A percentile compares a stretch with the other conserved stretches of the same genome.
Evolutionary conservation across 1,140 invertebrate species (phyloP).

Genomic region (Aphelenchoides fujianensis): DNA sequence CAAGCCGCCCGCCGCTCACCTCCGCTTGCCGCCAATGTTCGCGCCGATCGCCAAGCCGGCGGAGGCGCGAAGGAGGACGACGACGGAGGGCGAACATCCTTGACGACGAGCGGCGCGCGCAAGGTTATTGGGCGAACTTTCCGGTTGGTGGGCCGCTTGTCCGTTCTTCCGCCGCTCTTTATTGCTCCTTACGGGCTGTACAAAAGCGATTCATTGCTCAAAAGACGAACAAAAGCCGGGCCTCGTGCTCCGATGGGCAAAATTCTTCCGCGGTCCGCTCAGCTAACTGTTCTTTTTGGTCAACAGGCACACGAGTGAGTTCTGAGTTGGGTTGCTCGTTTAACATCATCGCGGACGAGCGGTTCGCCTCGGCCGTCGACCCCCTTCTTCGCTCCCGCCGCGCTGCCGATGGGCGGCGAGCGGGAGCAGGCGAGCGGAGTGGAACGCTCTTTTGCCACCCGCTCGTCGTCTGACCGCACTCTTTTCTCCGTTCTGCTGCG

Average conservation of each 20-base stretch:
- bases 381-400: not conserved
- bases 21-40: no score
- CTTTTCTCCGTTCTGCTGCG: no score
- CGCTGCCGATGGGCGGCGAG: not conserved
- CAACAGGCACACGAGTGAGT: not conserved
- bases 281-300: not conserved
- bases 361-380: not conserved
- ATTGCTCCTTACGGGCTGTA: no score
- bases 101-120: no score
- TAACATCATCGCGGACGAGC: not conserved
- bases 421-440: not conserved
- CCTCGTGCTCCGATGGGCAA: not conserved
- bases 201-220: no score
- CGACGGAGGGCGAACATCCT: not conserved
- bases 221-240: not conserved
- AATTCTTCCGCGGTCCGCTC: constrained; percentile 4
- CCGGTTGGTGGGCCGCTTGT: no score
- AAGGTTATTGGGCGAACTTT: no score
- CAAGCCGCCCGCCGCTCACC: no score
- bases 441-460: not conserved
- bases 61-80: not conserved
- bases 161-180: no score
- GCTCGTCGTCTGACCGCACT: not conserved
- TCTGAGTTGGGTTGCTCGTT: not conserved
- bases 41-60: not conserved